Evolutionary conservation across 2,113 vertebrate species (phyloP), one percentile per base, ranked within the genome.

Genomic region (Candoia aspera): DNA sequence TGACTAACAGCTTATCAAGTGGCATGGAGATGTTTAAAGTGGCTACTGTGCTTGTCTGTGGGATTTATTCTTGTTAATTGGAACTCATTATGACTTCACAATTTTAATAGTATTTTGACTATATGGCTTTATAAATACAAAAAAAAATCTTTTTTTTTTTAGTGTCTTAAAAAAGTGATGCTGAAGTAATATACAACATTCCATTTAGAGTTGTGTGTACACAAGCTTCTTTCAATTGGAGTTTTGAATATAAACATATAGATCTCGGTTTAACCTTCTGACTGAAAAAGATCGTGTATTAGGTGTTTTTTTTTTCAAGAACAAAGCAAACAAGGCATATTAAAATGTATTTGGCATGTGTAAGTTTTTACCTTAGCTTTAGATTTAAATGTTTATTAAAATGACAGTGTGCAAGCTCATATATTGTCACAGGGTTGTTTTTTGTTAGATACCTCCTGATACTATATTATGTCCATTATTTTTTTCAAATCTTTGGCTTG

Each of bases 401-500:
- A 93, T 93, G 84, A 94, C 93, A 95, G 91, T 87, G 91, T 95
- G 83, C 54, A 58, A 54, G 62, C 87, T 88, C 21, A 24, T 3
- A 49, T 0, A 0, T 84, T 93, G 1, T 8, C 88, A 87, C 90
- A 84, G 54, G 1, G 91, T 93, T 95, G 92, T n/a, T 90, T 94
- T 95, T 94, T 90, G 19, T 33, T 89, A 4, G 91, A 84, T 93
- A 62, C 33, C 94, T 95, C 94, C 79, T 93, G 88, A 15, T 84
- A 85, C 54, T 93, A 62, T 64, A 94, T 87, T 64, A 93, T 93
- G 93, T 89, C 94, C 93, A 95, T 92, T 46, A 95, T 91, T 46
- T 91, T 91, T 68, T 93, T 93, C 87, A 1, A 12, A 5, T 60
- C n/a, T 8, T 5, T 57, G 91, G 94, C 94, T 90, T 85, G 92